These are phyloP conservation scores for Sarcoramphus papa DNA, from an alignment of 2,797 vertebrate genomes.

Conservation along the genomic window DNA sequence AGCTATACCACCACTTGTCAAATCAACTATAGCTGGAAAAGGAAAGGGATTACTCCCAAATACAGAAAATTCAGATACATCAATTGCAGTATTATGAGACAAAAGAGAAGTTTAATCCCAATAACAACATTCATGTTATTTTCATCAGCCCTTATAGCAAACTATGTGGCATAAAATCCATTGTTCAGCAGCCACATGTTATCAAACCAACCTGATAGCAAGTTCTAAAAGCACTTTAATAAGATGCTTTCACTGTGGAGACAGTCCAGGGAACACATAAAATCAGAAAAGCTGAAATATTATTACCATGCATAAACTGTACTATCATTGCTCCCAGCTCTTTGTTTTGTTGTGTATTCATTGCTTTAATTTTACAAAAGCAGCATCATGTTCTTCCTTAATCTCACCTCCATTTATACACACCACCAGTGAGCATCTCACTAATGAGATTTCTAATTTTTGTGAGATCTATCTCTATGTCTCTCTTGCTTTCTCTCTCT, in stretches of 20 bases:
- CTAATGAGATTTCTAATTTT: not conserved
- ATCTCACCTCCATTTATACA: not conserved
- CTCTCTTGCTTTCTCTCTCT: not conserved
- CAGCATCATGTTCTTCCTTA: not conserved
- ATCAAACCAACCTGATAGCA: not conserved
- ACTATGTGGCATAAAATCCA: not conserved
- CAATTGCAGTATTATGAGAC: not conserved
- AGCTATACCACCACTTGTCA: not conserved
- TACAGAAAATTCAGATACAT: not conserved
- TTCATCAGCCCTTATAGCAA: not conserved
- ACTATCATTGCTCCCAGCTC: not conserved
- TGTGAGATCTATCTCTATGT: not conserved
- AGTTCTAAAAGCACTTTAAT: not conserved
- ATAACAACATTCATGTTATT: not conserved
- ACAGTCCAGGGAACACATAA: not conserved
- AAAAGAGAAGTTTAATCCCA: not conserved
- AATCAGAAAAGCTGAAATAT: not conserved
- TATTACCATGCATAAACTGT: not conserved
- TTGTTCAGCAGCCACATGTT: not conserved
- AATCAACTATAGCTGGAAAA: not conserved
- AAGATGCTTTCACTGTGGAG: not conserved
- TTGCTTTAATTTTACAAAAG: not conserved
- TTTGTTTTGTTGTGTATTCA: not conserved
- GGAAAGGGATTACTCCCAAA: not conserved
- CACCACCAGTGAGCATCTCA: not conserved